Evolutionary conservation across 2,797 vertebrate species (phyloP).

Genomic region (Trachops cirrhosus): DNA sequence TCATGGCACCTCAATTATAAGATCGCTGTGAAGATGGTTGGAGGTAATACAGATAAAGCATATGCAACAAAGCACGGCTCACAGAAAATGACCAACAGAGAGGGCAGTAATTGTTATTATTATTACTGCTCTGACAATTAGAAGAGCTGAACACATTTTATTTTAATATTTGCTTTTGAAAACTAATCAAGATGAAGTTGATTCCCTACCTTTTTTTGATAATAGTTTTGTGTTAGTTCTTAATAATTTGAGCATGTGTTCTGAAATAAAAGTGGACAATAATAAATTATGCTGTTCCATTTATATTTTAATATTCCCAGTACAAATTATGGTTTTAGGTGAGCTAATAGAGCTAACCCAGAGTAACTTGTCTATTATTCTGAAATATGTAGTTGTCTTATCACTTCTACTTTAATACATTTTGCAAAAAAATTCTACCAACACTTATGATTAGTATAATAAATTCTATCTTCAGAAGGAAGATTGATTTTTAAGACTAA

Average conservation of each 20-base stretch:
- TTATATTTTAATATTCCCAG: conserved; percentile 37
- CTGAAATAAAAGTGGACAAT: conserved; percentile 15
- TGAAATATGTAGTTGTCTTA: conserved; percentile 26
- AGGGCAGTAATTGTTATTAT: background rate
- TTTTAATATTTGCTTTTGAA: conserved; percentile 5
- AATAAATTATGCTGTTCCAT: background rate
- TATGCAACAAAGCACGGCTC: background rate
- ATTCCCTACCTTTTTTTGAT: background rate
- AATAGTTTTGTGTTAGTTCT: conserved; percentile 13
- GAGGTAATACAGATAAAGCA: background rate
- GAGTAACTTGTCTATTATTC: background rate
- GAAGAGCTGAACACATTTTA: background rate
- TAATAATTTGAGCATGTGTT: background rate
- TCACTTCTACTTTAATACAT: conserved; percentile 17
- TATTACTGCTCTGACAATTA: background rate
- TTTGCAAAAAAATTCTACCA: background rate
- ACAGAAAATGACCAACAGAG: background rate
- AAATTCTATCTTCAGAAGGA: background rate
- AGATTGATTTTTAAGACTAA: conserved; percentile 23
- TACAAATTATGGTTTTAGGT: conserved; percentile 2
- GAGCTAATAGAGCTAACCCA: background rate
- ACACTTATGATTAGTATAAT: background rate
- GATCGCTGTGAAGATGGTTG: background rate
- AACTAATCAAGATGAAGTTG: background rate
- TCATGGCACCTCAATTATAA: background rate